A percentile compares a stretch with the other conserved stretches of the same genome.
Evolutionary conservation across 2,797 vertebrate species (phyloP).

Genomic region (Phalanger gymnotis): DNA sequence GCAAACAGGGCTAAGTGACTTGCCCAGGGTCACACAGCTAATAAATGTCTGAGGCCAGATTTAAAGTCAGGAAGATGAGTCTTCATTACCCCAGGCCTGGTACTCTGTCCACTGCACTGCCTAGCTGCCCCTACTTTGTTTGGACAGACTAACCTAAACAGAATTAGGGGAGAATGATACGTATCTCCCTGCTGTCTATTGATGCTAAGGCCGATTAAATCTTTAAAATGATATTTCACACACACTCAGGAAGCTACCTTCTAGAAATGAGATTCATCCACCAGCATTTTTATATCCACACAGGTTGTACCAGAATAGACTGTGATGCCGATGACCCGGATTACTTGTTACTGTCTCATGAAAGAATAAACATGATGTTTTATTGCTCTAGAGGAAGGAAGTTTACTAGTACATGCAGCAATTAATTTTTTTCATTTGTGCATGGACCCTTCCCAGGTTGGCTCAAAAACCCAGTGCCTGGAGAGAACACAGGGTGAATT

Average conservation of each 20-base stretch:
- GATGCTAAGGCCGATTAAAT: conserved; percentile 30
- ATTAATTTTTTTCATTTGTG: conserved; percentile 62
- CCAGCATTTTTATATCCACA: conserved; percentile 22
- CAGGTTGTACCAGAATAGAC: conserved; percentile 22
- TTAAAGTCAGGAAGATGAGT: not conserved
- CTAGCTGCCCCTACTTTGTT: conserved; percentile 53
- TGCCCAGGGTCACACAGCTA: not conserved
- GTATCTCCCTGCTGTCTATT: conserved; percentile 32
- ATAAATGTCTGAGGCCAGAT: not conserved
- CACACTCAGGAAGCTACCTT: conserved; percentile 30
- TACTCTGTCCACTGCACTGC: not conserved
- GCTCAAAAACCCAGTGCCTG: conserved; percentile 29
- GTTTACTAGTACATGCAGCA: conserved; percentile 55
- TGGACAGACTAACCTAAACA: conserved; percentile 57
- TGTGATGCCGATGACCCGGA: not conserved
- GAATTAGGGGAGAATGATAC: conserved; percentile 59
- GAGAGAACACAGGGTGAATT: conserved; percentile 58
- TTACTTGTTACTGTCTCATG: conserved; percentile 39
- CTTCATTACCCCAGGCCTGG: not conserved
- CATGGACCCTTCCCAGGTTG: not conserved
- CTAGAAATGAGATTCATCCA: conserved; percentile 33
- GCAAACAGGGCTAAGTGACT: not conserved
- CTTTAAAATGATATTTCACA: conserved; percentile 30
- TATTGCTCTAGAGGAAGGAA: conserved; percentile 52
- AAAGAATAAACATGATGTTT: conserved; percentile 35